These are phyloP conservation scores for Smittia aterrima DNA, from an alignment of 2,888 invertebrate species.

Conservation along the genomic window DNA sequence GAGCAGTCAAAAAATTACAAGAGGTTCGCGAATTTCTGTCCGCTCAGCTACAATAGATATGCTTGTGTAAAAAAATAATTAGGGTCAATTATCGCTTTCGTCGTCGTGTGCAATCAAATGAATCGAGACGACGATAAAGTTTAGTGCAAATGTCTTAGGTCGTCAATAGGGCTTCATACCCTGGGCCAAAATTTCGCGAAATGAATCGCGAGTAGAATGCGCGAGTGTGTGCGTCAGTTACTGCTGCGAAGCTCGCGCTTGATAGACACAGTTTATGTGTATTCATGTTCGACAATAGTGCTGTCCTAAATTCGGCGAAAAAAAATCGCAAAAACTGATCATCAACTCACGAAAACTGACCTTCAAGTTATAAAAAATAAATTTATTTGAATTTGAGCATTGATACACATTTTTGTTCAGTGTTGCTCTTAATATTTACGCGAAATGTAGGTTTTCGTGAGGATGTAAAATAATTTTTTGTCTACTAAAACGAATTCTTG, in stretches of 20 bases:
- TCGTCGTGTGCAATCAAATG: too few relatives aligned
- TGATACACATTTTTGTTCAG: not conserved
- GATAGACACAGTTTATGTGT: constrained; percentile 28
- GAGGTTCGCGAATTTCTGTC: not conserved
- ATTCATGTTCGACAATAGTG: constrained; percentile 35
- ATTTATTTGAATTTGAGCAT: constrained; percentile 33
- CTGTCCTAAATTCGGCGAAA: constrained; percentile 39
- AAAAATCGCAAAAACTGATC: constrained; percentile 38
- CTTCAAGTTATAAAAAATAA: constrained; percentile 37
- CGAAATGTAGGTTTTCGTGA: not conserved
- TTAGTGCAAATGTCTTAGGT: too few relatives aligned
- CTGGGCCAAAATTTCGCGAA: not conserved
- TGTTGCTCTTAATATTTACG: not conserved
- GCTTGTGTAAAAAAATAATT: not conserved
- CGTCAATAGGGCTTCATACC: not conserved
- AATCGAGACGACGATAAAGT: too few relatives aligned
- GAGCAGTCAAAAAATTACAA: not conserved
- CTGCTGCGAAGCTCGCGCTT: not conserved
- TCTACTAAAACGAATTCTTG: not conserved
- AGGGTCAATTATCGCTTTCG: not conserved
- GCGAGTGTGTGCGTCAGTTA: not conserved
- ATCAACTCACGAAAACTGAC: constrained; percentile 35
- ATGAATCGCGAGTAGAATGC: too few relatives aligned
- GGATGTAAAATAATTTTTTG: not conserved
- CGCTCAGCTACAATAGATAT: not conserved